Percentiles rank a stretch among this genome's conserved stretches.
Evolutionary conservation across 2,113 vertebrate genomes (phyloP).

Genomic region (Platichthys flesus): DNA sequence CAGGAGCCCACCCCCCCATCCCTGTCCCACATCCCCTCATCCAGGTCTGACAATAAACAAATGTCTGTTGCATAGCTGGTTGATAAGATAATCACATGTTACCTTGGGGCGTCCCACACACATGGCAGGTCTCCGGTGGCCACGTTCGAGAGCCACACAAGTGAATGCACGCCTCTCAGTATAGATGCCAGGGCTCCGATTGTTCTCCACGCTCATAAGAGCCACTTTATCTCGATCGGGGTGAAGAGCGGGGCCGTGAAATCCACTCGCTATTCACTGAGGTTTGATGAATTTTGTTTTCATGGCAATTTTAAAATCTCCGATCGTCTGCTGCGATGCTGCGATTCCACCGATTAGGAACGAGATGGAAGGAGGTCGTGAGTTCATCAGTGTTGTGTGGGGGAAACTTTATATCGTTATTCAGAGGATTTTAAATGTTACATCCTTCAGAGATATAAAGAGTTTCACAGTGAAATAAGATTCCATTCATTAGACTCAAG

Average conservation of each 20-base stretch:
- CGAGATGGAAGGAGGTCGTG: background rate
- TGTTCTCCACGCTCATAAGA: conserved; percentile 15
- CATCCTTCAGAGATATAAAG: background rate
- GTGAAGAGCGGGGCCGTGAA: conserved; percentile 29
- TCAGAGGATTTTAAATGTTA: conserved; percentile 15
- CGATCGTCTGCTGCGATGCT: background rate
- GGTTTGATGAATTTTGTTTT: conserved; percentile 32
- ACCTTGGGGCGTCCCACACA: conserved; percentile 23
- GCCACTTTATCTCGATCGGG: conserved; percentile 24
- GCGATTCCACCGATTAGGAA: background rate
- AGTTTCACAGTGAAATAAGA: background rate
- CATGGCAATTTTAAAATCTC: conserved; percentile 11
- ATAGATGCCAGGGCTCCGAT: conserved; percentile 21
- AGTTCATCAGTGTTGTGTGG: conserved; percentile 10
- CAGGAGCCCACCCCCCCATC: background rate
- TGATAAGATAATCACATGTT: conserved; percentile 54
- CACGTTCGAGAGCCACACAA: conserved; percentile 21
- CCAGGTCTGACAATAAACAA: conserved; percentile 54
- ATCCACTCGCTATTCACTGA: conserved; percentile 13
- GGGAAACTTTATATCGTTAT: background rate
- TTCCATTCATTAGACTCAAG: background rate
- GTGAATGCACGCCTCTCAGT: conserved; percentile 27
- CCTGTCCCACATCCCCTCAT: background rate
- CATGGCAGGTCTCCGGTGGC: conserved; percentile 27
- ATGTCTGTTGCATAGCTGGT: conserved; percentile 49